These are phyloP conservation scores for Aphidius gifuensis DNA, from an alignment of 1,140 invertebrate species.

Conservation along the genomic window DNA sequence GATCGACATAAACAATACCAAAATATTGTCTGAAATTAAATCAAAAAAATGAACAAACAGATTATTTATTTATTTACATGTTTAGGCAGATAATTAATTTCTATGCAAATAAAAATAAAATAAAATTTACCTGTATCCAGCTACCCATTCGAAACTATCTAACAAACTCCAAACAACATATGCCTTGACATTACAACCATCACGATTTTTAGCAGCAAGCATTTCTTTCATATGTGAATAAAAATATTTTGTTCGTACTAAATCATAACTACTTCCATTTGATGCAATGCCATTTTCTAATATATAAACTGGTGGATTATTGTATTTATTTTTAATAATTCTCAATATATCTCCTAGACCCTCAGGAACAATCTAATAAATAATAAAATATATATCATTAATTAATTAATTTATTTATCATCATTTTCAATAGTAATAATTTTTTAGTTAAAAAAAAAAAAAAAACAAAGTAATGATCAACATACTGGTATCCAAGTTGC, in stretches of 20 bases:
- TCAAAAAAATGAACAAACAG: conserved; percentile 7
- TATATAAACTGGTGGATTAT: conserved; percentile 65
- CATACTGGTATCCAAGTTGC: neutral
- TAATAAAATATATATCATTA: too few relatives aligned
- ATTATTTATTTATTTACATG: too few relatives aligned
- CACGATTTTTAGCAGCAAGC: conserved; percentile 23
- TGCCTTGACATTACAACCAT: neutral
- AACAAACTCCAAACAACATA: conserved; percentile 2
- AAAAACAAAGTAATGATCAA: too few relatives aligned
- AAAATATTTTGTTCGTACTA: conserved; percentile 55
- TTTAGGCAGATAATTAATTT: too few relatives aligned
- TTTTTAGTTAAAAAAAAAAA: too few relatives aligned
- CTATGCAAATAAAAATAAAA: too few relatives aligned
- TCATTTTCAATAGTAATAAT: too few relatives aligned
- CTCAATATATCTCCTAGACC: conserved; percentile 66
- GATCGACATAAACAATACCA: conserved; percentile 60
- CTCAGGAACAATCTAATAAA: conserved; percentile 56
- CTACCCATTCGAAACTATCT: conserved; percentile 3
- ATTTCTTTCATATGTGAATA: conserved; percentile 20
- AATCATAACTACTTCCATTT: conserved; percentile 58
- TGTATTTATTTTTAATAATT: conserved; percentile 68
- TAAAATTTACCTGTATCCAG: neutral
- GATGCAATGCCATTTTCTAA: conserved; percentile 72
- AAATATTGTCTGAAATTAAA: conserved; percentile 54
- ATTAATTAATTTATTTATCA: too few relatives aligned